Evolutionary conservation across 2,888 invertebrate species (phyloP).

Genomic region (Lithophane socia): DNA sequence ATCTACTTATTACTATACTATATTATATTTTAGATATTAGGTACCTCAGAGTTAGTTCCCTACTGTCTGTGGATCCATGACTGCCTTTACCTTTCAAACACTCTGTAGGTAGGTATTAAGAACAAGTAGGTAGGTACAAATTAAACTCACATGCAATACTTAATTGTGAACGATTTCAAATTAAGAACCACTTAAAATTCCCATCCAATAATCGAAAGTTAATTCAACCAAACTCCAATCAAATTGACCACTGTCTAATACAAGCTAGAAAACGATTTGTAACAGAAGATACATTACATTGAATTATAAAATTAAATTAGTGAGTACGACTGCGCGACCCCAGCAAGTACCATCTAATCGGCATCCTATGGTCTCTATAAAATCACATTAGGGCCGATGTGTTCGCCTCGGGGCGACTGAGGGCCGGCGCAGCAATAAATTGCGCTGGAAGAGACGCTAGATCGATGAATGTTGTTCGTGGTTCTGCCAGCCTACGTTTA

Average conservation of each 20-base stretch:
- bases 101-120: no score
- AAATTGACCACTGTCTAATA: slow-evolving; percentile 44
- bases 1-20: no score
- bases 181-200: slow-evolving; percentile 6
- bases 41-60: no score
- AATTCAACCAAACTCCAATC: slow-evolving; percentile 25
- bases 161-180: not conserved
- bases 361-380: slow-evolving; percentile 84
- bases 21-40: no score
- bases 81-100: no score
- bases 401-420: slow-evolving; percentile 78
- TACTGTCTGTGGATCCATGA: not conserved
- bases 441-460: slow-evolving; percentile 69
- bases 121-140: no score
- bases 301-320: slow-evolving; percentile 75
- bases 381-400: slow-evolving; percentile 87
- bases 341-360: slow-evolving; percentile 71
- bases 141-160: not conserved
- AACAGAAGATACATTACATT: slow-evolving; percentile 62
- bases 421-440: slow-evolving; percentile 63
- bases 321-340: slow-evolving; percentile 68
- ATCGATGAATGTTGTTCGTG: slow-evolving; percentile 6
- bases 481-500: not conserved
- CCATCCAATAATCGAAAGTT: slow-evolving; percentile 11
- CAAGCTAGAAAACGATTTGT: slow-evolving; percentile 58